Conservation (phyloP, 1,140 invertebrate genomes). For the Probaryconus sp. region DNA sequence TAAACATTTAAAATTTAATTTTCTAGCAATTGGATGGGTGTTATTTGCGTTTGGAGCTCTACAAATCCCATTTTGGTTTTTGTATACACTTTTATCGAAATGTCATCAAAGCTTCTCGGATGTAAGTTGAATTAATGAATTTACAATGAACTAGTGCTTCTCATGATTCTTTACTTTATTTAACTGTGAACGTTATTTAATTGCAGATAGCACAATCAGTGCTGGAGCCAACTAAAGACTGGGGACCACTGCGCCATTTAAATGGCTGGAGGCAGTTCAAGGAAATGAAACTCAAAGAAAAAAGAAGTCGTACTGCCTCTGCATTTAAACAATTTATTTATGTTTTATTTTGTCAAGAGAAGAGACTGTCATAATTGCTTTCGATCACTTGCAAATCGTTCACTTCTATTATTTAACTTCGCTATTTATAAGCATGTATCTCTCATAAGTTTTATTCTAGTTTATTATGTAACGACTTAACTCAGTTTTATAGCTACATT, state of each 20-base stretch:
- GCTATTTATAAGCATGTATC: conserved; percentile 38
- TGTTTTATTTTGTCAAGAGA: conserved; percentile 68
- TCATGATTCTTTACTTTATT: conserved; percentile 27
- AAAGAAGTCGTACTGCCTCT: conserved; percentile 66
- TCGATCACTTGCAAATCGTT: conserved; percentile 14
- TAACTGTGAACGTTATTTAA: conserved; percentile 7
- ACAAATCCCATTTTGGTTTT: conserved; percentile 80
- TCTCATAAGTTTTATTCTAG: conserved; percentile 5
- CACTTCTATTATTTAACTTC: conserved; percentile 15
- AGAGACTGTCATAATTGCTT: conserved; percentile 61
- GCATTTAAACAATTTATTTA: conserved; percentile 71
- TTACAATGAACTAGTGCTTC: conserved; percentile 15
- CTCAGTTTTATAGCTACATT: neutral
- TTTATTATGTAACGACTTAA: conserved; percentile 7
- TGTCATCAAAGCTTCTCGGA: conserved; percentile 57
- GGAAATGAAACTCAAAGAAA: conserved; percentile 63
- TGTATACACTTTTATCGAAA: conserved; percentile 74
- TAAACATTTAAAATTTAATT: conserved; percentile 4
- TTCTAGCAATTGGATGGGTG: conserved; percentile 78
- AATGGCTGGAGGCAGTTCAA: conserved; percentile 75
- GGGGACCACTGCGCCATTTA: conserved; percentile 78
- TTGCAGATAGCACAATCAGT: conserved; percentile 75
- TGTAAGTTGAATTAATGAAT: conserved; percentile 55
- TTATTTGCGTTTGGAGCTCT: conserved; percentile 79
- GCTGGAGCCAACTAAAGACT: conserved; percentile 76